Percentiles rank a stretch among this genome's conserved stretches.
Evolutionary conservation across 37 sponge, comb jelly and placozoan species (phyloP).

Genomic region (Chondrosia reniformis): DNA sequence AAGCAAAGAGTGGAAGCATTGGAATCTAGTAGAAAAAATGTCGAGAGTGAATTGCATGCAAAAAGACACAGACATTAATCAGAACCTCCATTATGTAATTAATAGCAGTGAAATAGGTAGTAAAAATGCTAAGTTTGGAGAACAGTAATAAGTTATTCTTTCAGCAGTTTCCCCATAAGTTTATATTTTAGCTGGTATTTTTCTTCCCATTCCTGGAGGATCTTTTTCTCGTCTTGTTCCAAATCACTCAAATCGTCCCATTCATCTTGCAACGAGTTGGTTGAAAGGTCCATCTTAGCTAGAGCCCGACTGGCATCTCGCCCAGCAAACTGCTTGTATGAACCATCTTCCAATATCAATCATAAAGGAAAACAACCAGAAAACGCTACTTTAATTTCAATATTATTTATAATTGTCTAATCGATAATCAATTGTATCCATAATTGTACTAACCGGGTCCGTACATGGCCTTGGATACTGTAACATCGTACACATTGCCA

Average conservation of each 20-base stretch:
- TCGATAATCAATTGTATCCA: too few species aligned
- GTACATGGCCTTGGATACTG: constrained; percentile 20
- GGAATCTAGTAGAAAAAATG: constrained; percentile 46
- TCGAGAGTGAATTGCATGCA: constrained; percentile 31
- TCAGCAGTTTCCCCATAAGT: constrained; percentile 24
- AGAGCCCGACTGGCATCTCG: constrained; percentile 42
- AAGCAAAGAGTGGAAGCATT: constrained; percentile 38
- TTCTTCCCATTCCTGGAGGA: constrained; percentile 34
- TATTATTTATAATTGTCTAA: too few species aligned
- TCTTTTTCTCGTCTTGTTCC: neutral
- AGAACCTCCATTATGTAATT: neutral
- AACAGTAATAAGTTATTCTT: neutral
- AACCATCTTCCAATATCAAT: neutral
- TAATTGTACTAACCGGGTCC: constrained; percentile 29
- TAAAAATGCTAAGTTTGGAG: neutral
- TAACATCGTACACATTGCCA: constrained; percentile 41
- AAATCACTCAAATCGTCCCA: constrained; percentile 35
- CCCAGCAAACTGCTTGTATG: constrained; percentile 38
- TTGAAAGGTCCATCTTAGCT: constrained; percentile 19
- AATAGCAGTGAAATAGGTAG: neutral
- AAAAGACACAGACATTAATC: neutral
- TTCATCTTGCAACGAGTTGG: neutral
- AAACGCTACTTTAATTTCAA: neutral
- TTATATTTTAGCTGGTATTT: constrained; percentile 30
- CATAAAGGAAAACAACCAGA: neutral